Percentiles rank a stretch among this genome's conserved stretches.
Conservation (phyloP, 1,140 invertebrate species). For the Apis laboriosa region DNA sequence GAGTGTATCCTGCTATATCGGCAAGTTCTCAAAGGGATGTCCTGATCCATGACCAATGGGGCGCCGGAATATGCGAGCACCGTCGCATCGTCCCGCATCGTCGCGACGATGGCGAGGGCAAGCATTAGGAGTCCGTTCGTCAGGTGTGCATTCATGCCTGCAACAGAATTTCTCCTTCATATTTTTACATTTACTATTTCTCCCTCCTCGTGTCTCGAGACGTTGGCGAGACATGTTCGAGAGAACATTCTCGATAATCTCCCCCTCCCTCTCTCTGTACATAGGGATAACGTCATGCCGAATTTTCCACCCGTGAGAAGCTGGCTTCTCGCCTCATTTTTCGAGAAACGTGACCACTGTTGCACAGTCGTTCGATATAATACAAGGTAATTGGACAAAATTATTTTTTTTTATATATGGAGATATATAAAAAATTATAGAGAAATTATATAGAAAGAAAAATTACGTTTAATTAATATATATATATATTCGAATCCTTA, state of each 20-base stretch:
- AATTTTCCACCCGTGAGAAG: not conserved
- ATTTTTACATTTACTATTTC: not conserved
- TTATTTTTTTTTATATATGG: no score
- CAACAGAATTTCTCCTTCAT: slow-evolving; percentile 49
- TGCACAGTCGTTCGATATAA: no score
- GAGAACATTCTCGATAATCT: no score
- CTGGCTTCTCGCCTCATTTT: not conserved
- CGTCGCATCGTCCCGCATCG: slow-evolving; percentile 42
- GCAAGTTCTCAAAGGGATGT: slow-evolving; percentile 60
- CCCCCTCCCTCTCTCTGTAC: not conserved
- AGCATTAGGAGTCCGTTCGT: slow-evolving; percentile 62
- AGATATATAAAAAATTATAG: no score
- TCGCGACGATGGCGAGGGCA: slow-evolving; percentile 46
- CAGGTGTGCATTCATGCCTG: slow-evolving; percentile 67
- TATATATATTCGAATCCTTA: no score
- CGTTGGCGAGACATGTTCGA: not conserved
- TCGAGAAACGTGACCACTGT: no score
- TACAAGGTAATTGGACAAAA: no score
- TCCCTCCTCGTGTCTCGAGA: not conserved
- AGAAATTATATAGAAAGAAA: no score
- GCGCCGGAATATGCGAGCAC: slow-evolving; percentile 47
- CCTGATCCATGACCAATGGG: slow-evolving; percentile 59
- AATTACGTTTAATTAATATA: no score
- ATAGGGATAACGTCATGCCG: not conserved
- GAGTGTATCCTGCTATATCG: slow-evolving; percentile 52